These are phyloP conservation scores for Typhlichthys eigenmanni DNA, from an alignment of 2,797 vertebrate species.

Conservation along the genomic window DNA sequence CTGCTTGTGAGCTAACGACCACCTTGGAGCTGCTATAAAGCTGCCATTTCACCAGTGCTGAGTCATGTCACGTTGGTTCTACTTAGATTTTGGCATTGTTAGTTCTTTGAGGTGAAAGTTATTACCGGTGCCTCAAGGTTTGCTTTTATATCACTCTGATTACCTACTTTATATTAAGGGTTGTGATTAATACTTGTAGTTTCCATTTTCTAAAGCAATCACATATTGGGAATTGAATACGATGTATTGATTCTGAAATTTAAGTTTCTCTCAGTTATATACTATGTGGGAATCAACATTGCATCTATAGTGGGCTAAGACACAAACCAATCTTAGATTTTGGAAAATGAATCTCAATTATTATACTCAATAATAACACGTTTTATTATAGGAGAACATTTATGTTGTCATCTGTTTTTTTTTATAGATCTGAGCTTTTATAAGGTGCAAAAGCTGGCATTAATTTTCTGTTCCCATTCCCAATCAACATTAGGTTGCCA, in stretches of 20 bases:
- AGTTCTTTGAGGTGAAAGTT: conserved; percentile 43
- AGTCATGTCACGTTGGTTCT: conserved; percentile 50
- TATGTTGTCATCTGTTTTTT: conserved; percentile 43
- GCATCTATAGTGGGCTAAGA: too few relatives aligned
- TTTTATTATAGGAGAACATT: conserved; percentile 38
- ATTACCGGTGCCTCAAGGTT: conserved; percentile 9
- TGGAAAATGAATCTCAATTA: conserved; percentile 32
- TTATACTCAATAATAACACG: conserved; percentile 33
- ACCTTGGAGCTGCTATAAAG: conserved; percentile 67
- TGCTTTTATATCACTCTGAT: conserved; percentile 2
- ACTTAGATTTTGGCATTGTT: conserved; percentile 32
- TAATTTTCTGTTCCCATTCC: conserved; percentile 60
- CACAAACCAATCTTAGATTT: conserved; percentile 9
- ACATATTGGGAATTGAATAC: too few relatives aligned
- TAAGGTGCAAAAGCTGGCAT: conserved; percentile 66
- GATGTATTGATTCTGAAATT: too few relatives aligned
- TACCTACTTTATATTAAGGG: too few relatives aligned
- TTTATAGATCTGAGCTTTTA: conserved; percentile 40
- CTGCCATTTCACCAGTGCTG: conserved; percentile 62
- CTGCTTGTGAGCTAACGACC: conserved; percentile 68
- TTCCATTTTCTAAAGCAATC: too few relatives aligned
- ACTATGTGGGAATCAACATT: too few relatives aligned
- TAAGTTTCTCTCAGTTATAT: too few relatives aligned
- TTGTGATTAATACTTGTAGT: too few relatives aligned
- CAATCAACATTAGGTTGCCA: conserved; percentile 42